Conservation (phyloP, 1,140 invertebrate genomes). For the Globodera ellingtonae region DNA sequence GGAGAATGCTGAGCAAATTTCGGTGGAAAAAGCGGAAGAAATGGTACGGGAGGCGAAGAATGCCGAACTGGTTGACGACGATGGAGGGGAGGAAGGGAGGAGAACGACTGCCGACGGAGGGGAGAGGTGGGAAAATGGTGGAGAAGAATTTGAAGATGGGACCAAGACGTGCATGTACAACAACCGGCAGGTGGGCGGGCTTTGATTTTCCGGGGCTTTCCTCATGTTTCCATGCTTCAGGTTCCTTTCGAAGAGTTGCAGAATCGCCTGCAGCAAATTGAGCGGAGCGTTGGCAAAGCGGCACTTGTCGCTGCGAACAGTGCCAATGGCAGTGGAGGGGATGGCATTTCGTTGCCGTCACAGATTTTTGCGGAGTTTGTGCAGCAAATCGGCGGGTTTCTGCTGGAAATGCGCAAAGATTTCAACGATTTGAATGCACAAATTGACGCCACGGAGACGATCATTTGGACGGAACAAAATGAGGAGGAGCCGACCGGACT, state of each 20-base stretch:
- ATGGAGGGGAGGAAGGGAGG: constrained; percentile 5
- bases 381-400: constrained; percentile 1
- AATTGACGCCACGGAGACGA: constrained; percentile 5
- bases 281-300: neutral
- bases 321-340: neutral
- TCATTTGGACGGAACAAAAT: neutral
- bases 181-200: too few species aligned
- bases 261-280: constrained; percentile 16
- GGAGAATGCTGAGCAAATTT: constrained; percentile 1
- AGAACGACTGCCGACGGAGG: neutral
- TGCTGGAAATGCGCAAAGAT: constrained; percentile 5
- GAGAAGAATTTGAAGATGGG: neutral
- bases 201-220: neutral
- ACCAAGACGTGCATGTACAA: too few species aligned
- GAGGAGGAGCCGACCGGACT: neutral
- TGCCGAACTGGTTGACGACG: constrained; percentile 21
- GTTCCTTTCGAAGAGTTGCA: constrained; percentile 11
- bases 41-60: constrained; percentile 9
- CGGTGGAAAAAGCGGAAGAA: constrained; percentile 13
- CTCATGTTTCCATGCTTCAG: neutral
- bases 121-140: neutral
- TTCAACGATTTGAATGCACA: constrained; percentile 14
- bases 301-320: neutral
- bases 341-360: neutral
- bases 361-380: neutral